Percentiles rank a stretch among this genome's conserved stretches.
Conservation (phyloP, 2,797 vertebrate genomes). For the Anableps anableps region DNA sequence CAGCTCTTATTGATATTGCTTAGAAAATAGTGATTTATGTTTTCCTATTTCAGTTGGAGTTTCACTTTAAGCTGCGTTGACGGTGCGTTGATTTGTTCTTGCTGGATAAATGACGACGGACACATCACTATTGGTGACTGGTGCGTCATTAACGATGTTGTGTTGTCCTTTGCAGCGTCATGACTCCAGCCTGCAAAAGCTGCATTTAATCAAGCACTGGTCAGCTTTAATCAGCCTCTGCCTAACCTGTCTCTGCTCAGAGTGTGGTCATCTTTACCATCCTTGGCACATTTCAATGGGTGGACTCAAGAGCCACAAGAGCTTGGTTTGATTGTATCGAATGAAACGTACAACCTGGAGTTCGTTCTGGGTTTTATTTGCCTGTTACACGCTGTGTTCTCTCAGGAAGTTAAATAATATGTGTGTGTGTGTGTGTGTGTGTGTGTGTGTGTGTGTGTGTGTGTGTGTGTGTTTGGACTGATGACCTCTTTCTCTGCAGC, state of each 20-base stretch:
- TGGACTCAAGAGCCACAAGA: slow-evolving; percentile 16
- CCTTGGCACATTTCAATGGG: slow-evolving; percentile 56
- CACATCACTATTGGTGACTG: slow-evolving; percentile 36
- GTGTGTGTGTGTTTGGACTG: slow-evolving; percentile 27
- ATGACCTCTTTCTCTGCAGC: slow-evolving; percentile 42
- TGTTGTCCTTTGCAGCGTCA: slow-evolving; percentile 45
- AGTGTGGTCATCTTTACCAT: slow-evolving; percentile 49
- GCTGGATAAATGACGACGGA: neutral
- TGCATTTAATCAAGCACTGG: slow-evolving; percentile 70
- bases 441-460: slow-evolving; percentile 21
- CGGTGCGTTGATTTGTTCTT: neutral
- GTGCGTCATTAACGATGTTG: slow-evolving; percentile 47
- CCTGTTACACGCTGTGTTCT: neutral
- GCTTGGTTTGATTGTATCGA: neutral
- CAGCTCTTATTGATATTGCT: too few species aligned
- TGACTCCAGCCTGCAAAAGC: slow-evolving; percentile 57
- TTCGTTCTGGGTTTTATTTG: slow-evolving; percentile 19
- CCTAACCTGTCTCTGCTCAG: slow-evolving; percentile 60
- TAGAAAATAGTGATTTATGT: neutral
- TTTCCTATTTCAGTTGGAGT: too few species aligned
- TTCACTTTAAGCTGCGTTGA: neutral
- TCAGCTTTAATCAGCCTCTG: slow-evolving; percentile 60
- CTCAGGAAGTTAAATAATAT: slow-evolving; percentile 6
- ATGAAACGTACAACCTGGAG: slow-evolving; percentile 21
- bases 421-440: slow-evolving; percentile 21